Evolutionary conservation across 2,888 invertebrate genomes (phyloP).

Genomic region (Asteroscopus sphinx): DNA sequence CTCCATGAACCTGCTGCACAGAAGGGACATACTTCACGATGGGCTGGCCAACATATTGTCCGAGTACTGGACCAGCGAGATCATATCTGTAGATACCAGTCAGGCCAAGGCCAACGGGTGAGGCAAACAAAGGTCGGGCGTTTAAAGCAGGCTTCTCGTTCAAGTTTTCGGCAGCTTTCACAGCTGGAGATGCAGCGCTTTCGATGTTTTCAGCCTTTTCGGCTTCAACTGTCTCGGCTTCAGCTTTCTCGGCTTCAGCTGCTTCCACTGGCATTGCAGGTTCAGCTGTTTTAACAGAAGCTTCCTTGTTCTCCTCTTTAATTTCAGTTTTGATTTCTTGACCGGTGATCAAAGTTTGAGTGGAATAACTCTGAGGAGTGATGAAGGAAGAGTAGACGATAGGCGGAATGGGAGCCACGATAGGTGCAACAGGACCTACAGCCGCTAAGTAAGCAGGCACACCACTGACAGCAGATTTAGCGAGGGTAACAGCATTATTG

Average conservation of each 20-base stretch:
- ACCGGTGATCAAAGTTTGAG: constrained; percentile 22
- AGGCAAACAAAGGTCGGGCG: constrained; percentile 23
- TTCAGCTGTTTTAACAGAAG: constrained; percentile 52
- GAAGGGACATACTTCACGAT: constrained; percentile 43
- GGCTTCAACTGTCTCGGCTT: constrained; percentile 23
- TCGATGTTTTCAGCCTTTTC: constrained; percentile 18
- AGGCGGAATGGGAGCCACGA: constrained; percentile 51
- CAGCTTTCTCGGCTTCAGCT: constrained; percentile 25
- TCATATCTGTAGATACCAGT: constrained; percentile 41
- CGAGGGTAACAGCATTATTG: constrained; percentile 64
- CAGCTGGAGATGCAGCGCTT: constrained; percentile 30
- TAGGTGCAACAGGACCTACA: constrained; percentile 36
- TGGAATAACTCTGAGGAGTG: constrained; percentile 17
- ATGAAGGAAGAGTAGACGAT: constrained; percentile 45
- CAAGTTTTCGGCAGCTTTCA: constrained; percentile 40
- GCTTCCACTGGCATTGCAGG: constrained; percentile 23
- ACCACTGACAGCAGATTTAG: constrained; percentile 62
- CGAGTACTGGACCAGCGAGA: constrained; percentile 32
- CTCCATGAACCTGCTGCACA: constrained; percentile 40
- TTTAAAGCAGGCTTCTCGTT: constrained; percentile 40
- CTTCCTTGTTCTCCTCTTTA: constrained; percentile 58
- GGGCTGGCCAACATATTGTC: constrained; percentile 42
- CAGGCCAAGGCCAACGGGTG: constrained; percentile 24
- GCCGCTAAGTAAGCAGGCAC: constrained; percentile 35
- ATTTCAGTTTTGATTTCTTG: constrained; percentile 52